Evolutionary conservation across 2,113 vertebrate species (phyloP).

Genomic region (Tetrax tetrax): DNA sequence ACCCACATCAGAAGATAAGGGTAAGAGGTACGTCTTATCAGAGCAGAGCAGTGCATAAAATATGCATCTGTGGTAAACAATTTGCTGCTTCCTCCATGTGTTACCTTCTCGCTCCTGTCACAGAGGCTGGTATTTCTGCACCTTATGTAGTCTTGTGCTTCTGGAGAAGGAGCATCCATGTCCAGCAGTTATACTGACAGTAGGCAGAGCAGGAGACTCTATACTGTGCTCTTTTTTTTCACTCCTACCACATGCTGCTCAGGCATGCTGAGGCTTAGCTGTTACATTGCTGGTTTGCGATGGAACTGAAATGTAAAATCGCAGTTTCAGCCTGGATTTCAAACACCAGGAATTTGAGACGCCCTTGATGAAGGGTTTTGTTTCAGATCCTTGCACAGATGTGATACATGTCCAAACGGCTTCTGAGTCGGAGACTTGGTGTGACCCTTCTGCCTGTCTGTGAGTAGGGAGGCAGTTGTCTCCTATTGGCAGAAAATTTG

Average conservation of each 20-base stretch:
- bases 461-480: neutral
- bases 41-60: neutral
- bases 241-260: neutral
- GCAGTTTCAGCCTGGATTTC: neutral
- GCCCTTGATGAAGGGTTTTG: neutral
- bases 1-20: neutral
- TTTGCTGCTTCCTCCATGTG: neutral
- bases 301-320: constrained; percentile 4
- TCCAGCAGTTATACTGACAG: neutral
- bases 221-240: neutral
- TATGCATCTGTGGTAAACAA: neutral
- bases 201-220: neutral
- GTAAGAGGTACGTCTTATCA: neutral
- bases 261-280: neutral
- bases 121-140: neutral
- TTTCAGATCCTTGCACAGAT: neutral
- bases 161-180: neutral
- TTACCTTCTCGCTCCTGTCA: neutral
- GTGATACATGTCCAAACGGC: neutral
- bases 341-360: neutral
- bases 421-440: neutral
- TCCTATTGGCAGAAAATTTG: neutral
- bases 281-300: neutral
- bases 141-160: neutral
- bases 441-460: neutral